phyloP scores from a whole-genome alignment of 2,888 invertebrate species.

The Nomada hirtipes region DNA sequence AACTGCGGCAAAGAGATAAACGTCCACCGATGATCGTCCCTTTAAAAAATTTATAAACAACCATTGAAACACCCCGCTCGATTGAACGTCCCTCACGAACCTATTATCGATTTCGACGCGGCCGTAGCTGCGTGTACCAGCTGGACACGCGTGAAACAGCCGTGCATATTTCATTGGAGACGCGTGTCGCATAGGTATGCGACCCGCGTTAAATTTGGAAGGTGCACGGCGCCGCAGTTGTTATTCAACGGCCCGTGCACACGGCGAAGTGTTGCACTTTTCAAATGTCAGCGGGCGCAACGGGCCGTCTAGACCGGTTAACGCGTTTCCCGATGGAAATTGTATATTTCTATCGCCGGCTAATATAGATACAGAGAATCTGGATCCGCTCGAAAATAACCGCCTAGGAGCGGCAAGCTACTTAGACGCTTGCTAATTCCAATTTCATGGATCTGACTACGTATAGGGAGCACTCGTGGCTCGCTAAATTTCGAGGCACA shows the following conservation, averaged over 20 bases:
- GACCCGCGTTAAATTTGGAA: constrained; percentile 66
- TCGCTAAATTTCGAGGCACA: too few species aligned
- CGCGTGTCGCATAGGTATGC: constrained; percentile 58
- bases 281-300: constrained; percentile 57
- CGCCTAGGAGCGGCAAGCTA: not conserved
- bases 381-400: not conserved
- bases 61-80: too few species aligned
- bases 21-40: too few species aligned
- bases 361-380: not conserved
- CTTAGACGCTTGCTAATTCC: too few species aligned
- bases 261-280: constrained; percentile 57
- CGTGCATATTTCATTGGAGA: constrained; percentile 52
- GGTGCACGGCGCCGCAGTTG: constrained; percentile 37
- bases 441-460: too few species aligned
- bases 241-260: not conserved
- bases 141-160: constrained; percentile 34
- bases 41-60: too few species aligned
- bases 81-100: too few species aligned
- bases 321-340: constrained; percentile 30
- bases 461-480: too few species aligned
- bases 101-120: not conserved
- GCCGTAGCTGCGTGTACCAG: not conserved
- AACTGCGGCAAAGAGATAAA: too few species aligned
- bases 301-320: constrained; percentile 27
- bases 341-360: constrained; percentile 16